Percentiles rank a stretch among this genome's conserved stretches.
phyloP scores from a whole-genome alignment of 2,797 vertebrate species.

The Pelobates cultripes region DNA sequence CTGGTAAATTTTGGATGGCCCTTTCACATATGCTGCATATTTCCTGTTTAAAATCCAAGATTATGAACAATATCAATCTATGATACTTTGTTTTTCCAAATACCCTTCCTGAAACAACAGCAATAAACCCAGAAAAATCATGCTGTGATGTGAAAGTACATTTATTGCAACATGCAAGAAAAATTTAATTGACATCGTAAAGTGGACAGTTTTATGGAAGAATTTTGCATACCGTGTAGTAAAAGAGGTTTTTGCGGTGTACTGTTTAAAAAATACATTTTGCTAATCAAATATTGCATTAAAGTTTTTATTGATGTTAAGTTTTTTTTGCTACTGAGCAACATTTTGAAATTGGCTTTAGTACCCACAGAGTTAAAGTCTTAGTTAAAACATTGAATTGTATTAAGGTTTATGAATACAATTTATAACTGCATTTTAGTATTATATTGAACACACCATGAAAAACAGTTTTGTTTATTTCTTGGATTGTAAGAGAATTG shows the following conservation, averaged over 20 bases:
- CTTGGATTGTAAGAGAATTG: not conserved
- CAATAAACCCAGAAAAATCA: slow-evolving; percentile 42
- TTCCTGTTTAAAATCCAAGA: not conserved
- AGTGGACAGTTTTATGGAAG: slow-evolving; percentile 41
- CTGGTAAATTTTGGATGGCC: not conserved
- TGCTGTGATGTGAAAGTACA: slow-evolving; percentile 41
- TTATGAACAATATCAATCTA: slow-evolving; percentile 44
- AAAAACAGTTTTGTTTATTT: not conserved
- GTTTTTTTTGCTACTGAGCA: not conserved
- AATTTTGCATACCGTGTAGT: slow-evolving; percentile 40
- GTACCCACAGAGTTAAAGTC: not conserved
- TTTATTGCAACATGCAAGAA: slow-evolving; percentile 50
- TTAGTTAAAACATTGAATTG: not conserved
- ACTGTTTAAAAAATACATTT: slow-evolving; percentile 34
- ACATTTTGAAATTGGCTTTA: not conserved
- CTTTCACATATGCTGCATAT: slow-evolving; percentile 14
- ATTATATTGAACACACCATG: not conserved
- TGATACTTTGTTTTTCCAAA: slow-evolving; percentile 17
- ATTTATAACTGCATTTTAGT: not conserved
- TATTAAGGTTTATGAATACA: not conserved
- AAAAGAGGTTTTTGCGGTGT: slow-evolving; percentile 19
- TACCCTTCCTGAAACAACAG: slow-evolving; percentile 32
- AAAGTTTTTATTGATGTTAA: slow-evolving; percentile 13
- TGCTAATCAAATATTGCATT: slow-evolving; percentile 10
- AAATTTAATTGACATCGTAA: slow-evolving; percentile 47